phyloP scores from a whole-genome alignment of 1,140 invertebrate species.

The Heliconius melpomene region DNA sequence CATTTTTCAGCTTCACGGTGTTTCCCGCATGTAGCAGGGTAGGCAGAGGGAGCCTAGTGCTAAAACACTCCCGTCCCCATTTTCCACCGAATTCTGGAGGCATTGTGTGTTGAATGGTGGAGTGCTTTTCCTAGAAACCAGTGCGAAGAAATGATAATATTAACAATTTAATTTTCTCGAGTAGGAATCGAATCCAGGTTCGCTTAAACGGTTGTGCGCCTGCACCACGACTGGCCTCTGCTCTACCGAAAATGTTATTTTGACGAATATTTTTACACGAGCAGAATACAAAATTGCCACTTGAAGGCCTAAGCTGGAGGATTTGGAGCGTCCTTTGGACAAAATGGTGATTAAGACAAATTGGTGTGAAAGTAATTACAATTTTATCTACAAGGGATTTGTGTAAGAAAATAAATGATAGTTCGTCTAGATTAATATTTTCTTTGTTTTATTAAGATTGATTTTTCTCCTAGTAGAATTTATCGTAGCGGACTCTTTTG shows the following conservation, averaged over 20 bases:
- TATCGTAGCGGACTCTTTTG: neutral
- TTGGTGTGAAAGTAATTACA: conserved; percentile 28
- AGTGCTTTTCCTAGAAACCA: too few species aligned
- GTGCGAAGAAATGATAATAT: too few species aligned
- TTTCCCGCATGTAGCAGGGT: too few species aligned
- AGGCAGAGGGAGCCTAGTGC: too few species aligned
- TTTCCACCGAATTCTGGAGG: too few species aligned
- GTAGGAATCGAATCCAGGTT: too few species aligned
- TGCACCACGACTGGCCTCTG: too few species aligned
- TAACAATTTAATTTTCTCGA: too few species aligned
- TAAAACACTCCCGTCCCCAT: too few species aligned
- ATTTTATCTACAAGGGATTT: conserved; percentile 28
- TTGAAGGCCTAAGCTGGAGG: neutral
- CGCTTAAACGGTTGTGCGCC: too few species aligned
- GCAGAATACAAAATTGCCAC: conserved; percentile 28
- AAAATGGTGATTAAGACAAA: conserved; percentile 32
- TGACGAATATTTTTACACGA: conserved; percentile 36
- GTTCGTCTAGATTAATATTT: neutral
- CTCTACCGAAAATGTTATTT: conserved; percentile 26
- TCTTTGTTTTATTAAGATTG: neutral
- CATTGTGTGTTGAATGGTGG: too few species aligned
- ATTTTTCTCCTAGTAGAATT: neutral
- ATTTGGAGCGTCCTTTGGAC: neutral
- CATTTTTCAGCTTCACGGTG: too few species aligned
- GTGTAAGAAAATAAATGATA: neutral